A percentile compares a stretch with the other conserved stretches of the same genome.
Evolutionary conservation across 2,797 vertebrate genomes (phyloP).

Genomic region (Yasuhikotakia modesta): DNA sequence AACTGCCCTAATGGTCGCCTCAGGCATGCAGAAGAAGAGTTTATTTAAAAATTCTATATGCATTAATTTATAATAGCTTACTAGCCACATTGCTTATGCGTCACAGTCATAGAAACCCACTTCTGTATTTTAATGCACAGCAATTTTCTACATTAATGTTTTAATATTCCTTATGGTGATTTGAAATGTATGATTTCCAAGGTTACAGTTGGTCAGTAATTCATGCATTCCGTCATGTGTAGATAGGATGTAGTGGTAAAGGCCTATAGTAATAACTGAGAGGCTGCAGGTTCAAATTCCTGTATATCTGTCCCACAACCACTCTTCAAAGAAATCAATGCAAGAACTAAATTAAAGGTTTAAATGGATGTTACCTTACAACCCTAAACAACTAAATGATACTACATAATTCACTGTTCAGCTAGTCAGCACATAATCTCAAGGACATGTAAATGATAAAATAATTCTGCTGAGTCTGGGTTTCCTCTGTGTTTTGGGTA

Average conservation of each 20-base stretch:
- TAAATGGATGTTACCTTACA: no score
- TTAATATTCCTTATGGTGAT: constrained; percentile 1
- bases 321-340: background rate
- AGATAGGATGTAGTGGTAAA: background rate
- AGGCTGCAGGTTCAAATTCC: background rate
- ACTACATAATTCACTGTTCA: no score
- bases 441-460: no score
- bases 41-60: constrained; percentile 26
- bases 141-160: background rate
- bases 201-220: background rate
- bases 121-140: background rate
- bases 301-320: background rate
- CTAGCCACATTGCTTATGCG: background rate
- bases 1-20: constrained; percentile 30
- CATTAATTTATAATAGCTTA: constrained; percentile 4
- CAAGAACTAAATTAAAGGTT: background rate
- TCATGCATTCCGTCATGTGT: background rate
- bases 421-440: no score
- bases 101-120: background rate
- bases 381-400: no score
- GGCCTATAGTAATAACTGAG: background rate
- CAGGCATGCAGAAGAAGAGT: background rate
- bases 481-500: no score
- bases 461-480: no score
- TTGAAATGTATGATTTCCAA: background rate